A percentile compares a stretch with the other conserved stretches of the same genome.
These are phyloP conservation scores for Cactoblastis cactorum DNA, from an alignment of 2,888 invertebrate species.

Conservation along the genomic window DNA sequence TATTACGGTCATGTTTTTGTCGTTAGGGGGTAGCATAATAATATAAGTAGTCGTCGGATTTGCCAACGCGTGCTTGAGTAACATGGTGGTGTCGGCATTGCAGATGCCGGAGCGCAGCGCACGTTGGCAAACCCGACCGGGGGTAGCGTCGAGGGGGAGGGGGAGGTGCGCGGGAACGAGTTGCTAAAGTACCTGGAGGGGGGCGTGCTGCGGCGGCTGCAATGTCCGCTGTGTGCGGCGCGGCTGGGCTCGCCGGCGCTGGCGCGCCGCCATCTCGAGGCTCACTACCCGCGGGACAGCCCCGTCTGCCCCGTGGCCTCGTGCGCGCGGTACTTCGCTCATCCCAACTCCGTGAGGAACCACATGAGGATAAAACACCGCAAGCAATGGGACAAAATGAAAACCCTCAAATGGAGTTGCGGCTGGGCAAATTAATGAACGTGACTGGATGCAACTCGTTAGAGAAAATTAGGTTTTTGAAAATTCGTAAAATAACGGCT, in stretches of 20 bases:
- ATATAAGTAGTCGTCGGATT: conserved; percentile 48
- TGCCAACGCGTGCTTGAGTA: conserved; percentile 53
- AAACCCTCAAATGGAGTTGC: conserved; percentile 87
- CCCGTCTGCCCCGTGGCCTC: conserved; percentile 88
- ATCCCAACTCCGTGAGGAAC: conserved; percentile 92
- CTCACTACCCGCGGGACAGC: conserved; percentile 91
- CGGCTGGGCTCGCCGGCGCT: conserved; percentile 82
- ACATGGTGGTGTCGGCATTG: conserved; percentile 78
- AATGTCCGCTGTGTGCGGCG: conserved; percentile 87
- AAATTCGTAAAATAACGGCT: conserved; percentile 39
- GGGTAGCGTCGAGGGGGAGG: conserved; percentile 45
- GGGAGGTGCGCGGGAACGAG: conserved; percentile 43
- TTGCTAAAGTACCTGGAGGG: conserved; percentile 37
- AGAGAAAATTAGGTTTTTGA: conserved; percentile 29
- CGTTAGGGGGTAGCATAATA: conserved; percentile 27
- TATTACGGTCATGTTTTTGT: conserved; percentile 35
- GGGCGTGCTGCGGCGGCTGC: conserved; percentile 40
- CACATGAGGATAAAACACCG: conserved; percentile 92
- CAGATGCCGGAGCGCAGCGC: conserved; percentile 73
- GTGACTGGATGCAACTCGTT: conserved; percentile 20
- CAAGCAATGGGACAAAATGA: conserved; percentile 90
- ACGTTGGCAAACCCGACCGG: conserved; percentile 43
- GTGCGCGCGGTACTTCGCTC: conserved; percentile 87
- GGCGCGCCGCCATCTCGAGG: conserved; percentile 87
- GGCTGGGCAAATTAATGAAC: conserved; percentile 54